These are phyloP conservation scores for Polypedilum vanderplanki DNA, from an alignment of 1,140 invertebrate species.

Conservation along the genomic window DNA sequence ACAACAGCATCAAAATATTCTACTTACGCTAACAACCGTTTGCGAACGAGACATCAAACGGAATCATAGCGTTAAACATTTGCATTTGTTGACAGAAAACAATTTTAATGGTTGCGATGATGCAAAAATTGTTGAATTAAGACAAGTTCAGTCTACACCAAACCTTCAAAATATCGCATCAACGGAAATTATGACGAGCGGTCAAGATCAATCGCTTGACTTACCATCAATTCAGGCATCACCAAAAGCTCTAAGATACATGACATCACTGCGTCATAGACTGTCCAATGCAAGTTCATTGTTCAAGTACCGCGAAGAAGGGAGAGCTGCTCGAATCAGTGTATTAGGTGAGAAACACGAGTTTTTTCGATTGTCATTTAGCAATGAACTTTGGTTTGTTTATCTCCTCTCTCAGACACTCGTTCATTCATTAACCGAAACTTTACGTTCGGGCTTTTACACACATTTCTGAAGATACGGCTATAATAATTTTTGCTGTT, in stretches of 20 bases:
- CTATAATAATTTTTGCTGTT: not conserved
- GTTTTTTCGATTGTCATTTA: slow-evolving; percentile 33
- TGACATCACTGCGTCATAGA: slow-evolving; percentile 62
- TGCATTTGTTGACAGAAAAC: slow-evolving; percentile 35
- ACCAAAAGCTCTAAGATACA: slow-evolving; percentile 47
- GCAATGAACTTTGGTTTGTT: not conserved
- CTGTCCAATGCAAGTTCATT: slow-evolving; percentile 77
- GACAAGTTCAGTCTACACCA: slow-evolving; percentile 42
- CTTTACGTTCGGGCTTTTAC: not conserved
- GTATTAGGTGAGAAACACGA: slow-evolving; percentile 48
- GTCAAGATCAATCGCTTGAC: slow-evolving; percentile 37
- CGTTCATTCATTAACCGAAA: no score
- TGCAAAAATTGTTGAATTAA: slow-evolving; percentile 31
- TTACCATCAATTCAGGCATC: slow-evolving; percentile 41
- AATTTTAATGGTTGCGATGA: not conserved
- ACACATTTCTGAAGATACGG: not conserved
- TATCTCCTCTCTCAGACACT: not conserved
- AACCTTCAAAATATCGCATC: slow-evolving; percentile 39
- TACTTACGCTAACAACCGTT: slow-evolving; percentile 39
- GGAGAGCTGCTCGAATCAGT: slow-evolving; percentile 70
- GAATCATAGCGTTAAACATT: slow-evolving; percentile 40
- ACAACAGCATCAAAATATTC: slow-evolving; percentile 36
- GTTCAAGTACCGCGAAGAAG: slow-evolving; percentile 73
- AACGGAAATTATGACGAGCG: not conserved
- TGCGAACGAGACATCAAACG: slow-evolving; percentile 40